Evolutionary conservation across 2,888 invertebrate species (phyloP).

Genomic region (Tinea pellionella): DNA sequence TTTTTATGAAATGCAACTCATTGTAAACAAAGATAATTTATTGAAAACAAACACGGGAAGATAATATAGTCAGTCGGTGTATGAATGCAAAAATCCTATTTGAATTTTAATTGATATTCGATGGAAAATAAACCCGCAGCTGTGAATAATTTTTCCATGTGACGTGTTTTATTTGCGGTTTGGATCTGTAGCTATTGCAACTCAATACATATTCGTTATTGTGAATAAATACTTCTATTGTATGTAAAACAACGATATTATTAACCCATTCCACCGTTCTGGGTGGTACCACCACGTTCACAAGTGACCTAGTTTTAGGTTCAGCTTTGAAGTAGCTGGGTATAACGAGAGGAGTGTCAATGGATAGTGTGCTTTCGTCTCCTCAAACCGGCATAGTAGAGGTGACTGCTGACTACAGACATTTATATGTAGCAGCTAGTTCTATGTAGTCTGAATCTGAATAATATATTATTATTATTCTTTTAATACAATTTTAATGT

Average conservation of each 20-base stretch:
- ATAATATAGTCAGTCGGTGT: neutral
- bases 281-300: no score
- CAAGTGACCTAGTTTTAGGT: no score
- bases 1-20: no score
- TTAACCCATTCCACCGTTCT: no score
- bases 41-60: neutral
- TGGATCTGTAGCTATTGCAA: neutral
- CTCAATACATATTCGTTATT: constrained; percentile 1
- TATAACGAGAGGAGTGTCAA: no score
- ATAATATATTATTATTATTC: no score
- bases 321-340: no score
- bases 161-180: neutral
- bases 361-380: no score
- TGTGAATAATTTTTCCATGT: constrained; percentile 10
- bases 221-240: neutral
- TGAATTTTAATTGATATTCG: constrained; percentile 35
- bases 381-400: no score
- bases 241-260: neutral
- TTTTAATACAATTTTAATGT: neutral
- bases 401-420: no score
- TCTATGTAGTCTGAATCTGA: no score
- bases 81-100: constrained; percentile 27
- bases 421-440: no score
- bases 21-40: neutral
- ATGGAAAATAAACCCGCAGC: constrained; percentile 25